Evolutionary conservation across 2,888 invertebrate genomes (phyloP).

Genomic region (Drosophila birchii): DNA sequence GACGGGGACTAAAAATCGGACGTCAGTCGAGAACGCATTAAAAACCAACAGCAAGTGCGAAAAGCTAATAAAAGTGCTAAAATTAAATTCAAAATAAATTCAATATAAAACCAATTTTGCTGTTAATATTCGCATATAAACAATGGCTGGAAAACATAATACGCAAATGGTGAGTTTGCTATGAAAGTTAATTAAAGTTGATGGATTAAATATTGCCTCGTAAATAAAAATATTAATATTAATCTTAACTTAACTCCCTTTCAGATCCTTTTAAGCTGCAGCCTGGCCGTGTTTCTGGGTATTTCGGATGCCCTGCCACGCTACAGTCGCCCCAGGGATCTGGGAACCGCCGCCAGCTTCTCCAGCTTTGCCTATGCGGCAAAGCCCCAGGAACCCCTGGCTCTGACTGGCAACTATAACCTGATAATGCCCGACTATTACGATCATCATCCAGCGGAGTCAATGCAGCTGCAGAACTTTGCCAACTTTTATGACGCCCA

Average conservation of each 20-base stretch:
- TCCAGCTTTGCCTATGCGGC: constrained; percentile 59
- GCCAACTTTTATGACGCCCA: constrained; percentile 71
- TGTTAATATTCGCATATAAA: neutral
- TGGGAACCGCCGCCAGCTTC: constrained; percentile 46
- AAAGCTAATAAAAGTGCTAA: constrained; percentile 30
- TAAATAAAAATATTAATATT: neutral
- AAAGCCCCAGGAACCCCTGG: constrained; percentile 65
- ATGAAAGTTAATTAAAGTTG: neutral
- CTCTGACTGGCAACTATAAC: constrained; percentile 73
- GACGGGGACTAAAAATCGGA: constrained; percentile 24
- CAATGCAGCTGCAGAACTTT: constrained; percentile 79
- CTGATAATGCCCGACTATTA: constrained; percentile 75
- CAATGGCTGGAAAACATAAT: constrained; percentile 40
- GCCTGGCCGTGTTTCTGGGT: constrained; percentile 34
- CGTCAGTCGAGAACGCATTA: constrained; percentile 16
- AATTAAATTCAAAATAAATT: constrained; percentile 20
- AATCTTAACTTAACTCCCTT: neutral
- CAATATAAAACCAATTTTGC: constrained; percentile 13
- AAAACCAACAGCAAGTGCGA: constrained; percentile 25
- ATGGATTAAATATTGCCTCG: neutral
- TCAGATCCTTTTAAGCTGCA: constrained; percentile 38
- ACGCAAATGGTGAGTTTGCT: constrained; percentile 56
- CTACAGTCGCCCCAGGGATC: constrained; percentile 54
- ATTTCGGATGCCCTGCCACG: constrained; percentile 55
- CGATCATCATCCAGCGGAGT: constrained; percentile 70